A percentile compares a stretch with the other conserved stretches of the same genome.
Conservation (phyloP, 2,113 vertebrate species). For the Micronycteris hirsuta region DNA sequence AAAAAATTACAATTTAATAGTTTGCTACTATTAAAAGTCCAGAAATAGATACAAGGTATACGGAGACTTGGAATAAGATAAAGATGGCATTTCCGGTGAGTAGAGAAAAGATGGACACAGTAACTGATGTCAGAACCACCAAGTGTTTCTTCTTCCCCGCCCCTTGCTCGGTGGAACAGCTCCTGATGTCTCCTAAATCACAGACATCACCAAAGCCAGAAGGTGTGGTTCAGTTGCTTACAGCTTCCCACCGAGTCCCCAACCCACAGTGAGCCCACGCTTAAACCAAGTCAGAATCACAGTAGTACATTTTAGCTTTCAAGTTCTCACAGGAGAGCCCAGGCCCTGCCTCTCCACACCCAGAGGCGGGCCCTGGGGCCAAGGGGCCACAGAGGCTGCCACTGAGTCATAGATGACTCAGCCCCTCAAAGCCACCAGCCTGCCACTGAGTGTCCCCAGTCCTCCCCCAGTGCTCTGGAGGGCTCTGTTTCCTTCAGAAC, state of each 20-base stretch:
- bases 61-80: not conserved
- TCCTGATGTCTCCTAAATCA: too few relatives aligned
- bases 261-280: not conserved
- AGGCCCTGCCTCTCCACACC: rapidly evolving
- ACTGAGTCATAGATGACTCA: not conserved
- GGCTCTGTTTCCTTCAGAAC: not conserved
- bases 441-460: not conserved
- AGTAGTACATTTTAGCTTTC: rapidly evolving
- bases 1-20: not conserved
- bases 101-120: rapidly evolving
- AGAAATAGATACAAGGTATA: not conserved
- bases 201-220: not conserved
- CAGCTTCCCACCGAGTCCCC: not conserved
- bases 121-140: rapidly evolving
- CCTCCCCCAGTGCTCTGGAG: rapidly evolving
- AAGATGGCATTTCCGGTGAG: not conserved
- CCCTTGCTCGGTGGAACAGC: rapidly evolving
- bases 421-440: not conserved
- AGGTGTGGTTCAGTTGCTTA: too few relatives aligned
- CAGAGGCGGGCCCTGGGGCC: not conserved
- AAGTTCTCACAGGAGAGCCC: not conserved
- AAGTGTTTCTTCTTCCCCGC: not conserved
- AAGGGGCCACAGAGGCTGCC: constrained; percentile 23
- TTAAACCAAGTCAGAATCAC: not conserved
- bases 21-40: not conserved